Evolutionary conservation across 2,797 vertebrate genomes (phyloP), one percentile per base, ranked within the genome.

Genomic region (Sarcoramphus papa): DNA sequence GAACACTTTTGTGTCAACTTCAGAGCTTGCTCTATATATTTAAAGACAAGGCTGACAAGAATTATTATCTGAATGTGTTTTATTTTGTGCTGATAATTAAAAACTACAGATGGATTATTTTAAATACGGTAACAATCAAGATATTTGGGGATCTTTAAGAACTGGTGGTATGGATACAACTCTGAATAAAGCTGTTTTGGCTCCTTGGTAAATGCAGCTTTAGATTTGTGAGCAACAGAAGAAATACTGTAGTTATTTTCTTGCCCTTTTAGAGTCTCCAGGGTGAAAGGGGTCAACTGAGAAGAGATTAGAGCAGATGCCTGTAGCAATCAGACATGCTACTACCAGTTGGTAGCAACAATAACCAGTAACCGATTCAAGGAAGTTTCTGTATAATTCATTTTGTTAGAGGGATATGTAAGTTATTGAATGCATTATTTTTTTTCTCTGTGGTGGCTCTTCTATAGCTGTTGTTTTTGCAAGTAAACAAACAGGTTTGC

Each of bases 401-500:
- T 80, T 59, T 65, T 60, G 17, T 48, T 54, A 54, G 51, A 64
- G 30, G 31, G 45, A 48, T 65, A 14, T 43, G 21, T 35, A 23
- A 56, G 67, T 14, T 60, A 30, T 8, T 54, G 27, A 56, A 60
- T 5, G 27, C 41, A 18, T 62, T 23, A 23, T 10, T 31, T 74
- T 37, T 37, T 75, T 74, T 7, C 43, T 33, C 69, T 54, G 33
- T 68, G 67, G 47, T 92, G 7, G 12, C 24, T 90, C 30, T 59
- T 91, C 53, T 97, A 98, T 99, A 37, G 98, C 98, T 3, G 98
- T 98, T 95, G 98, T 97, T 65, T 99, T 99, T 96, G 98, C 98
- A 73, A 98, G 97, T 94, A 98, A 99, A 86, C 98, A 98, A 99
- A 86, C 98, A 99, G 95, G 96, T 99, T 95, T 98, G 98, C 93